Evolutionary conservation across 2,797 vertebrate species (phyloP), one percentile per base, ranked within the genome.

Genomic region (Phoeniculus purpureus): DNA sequence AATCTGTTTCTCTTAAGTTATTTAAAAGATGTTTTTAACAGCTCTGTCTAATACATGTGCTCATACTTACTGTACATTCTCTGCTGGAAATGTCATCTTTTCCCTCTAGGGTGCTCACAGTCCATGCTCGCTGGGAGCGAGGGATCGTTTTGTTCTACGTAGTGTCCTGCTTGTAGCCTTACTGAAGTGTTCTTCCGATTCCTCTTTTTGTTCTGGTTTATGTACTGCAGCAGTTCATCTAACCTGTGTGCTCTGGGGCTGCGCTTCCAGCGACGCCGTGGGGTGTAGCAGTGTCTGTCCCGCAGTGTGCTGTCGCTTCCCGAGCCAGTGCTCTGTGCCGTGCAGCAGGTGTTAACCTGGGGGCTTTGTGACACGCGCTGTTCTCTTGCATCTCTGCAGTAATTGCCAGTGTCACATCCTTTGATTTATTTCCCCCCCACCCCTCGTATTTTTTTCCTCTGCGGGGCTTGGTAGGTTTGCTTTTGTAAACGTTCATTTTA

Each of bases 61-160:
- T 92, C 78, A 31, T 89, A 81, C 75, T 84, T 91, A 51, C 71
- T 81, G 56, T 91, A 40, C 31, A 31, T 86, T 90, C 22, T 62
- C 76, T 72, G 73, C 81, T 91, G 91, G 73, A 90, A 84, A 65
- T 43, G 32, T 48, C 65, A 65, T 71, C 60, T 16, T 86, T 60
- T 88, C 82, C 92, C 37, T 85, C 73, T 76, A 60, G 80, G 91
- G 79, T 32, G 72, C 77, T 95, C 61, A 60, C 83, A 56, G 92
- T 92, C 86, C 89, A 60, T 71, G 58, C 71, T 87, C 85, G 27
- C 9, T 74, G 80, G 48, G 67, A 91, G 51, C 66, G 16, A 86
- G 71, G 72, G 29, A 7, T 72, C n/a, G 9, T 56, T 86, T 85
- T 31, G 37, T 61, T 29, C 58, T 40, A 1, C 48, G 40, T 11